Conservation (phyloP, 2,888 invertebrate species). For the Diloba caeruleocephala region DNA sequence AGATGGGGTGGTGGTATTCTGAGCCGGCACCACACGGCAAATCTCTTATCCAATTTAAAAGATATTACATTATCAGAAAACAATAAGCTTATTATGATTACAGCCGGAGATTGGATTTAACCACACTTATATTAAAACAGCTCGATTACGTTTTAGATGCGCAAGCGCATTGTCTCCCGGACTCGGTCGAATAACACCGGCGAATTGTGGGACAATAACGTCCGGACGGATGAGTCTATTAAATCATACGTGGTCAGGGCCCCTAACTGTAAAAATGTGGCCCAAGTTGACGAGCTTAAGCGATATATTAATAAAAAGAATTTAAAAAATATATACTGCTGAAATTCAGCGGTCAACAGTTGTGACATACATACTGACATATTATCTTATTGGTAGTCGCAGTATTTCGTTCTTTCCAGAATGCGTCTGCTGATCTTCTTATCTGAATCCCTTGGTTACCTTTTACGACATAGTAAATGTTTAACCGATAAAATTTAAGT, state of each 20-base stretch:
- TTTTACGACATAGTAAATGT: too few species aligned
- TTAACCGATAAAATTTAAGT: too few species aligned
- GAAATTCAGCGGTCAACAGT: too few species aligned
- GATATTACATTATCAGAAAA: constrained; percentile 30
- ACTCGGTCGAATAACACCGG: constrained; percentile 47
- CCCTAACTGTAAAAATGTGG: constrained; percentile 76
- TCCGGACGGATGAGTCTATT: constrained; percentile 80
- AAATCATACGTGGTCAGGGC: constrained; percentile 77
- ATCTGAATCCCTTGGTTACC: too few species aligned
- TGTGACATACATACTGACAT: too few species aligned
- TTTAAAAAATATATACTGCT: too few species aligned
- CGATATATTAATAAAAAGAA: constrained; percentile 46
- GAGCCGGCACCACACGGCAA: too few species aligned
- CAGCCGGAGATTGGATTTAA: constrained; percentile 23
- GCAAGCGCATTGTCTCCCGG: constrained; percentile 27
- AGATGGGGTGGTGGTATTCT: too few species aligned
- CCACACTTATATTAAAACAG: constrained; percentile 9
- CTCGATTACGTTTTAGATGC: constrained; percentile 9
- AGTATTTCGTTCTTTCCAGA: too few species aligned
- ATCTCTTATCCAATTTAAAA: constrained; percentile 30
- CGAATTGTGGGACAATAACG: constrained; percentile 62
- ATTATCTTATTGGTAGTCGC: too few species aligned
- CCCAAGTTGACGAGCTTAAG: constrained; percentile 50
- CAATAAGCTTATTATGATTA: constrained; percentile 33
- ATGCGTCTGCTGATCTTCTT: too few species aligned